Percentiles rank a stretch among this genome's conserved stretches.
Conservation (phyloP, 2,797 vertebrate genomes). For the Setipinna tenuifilis region DNA sequence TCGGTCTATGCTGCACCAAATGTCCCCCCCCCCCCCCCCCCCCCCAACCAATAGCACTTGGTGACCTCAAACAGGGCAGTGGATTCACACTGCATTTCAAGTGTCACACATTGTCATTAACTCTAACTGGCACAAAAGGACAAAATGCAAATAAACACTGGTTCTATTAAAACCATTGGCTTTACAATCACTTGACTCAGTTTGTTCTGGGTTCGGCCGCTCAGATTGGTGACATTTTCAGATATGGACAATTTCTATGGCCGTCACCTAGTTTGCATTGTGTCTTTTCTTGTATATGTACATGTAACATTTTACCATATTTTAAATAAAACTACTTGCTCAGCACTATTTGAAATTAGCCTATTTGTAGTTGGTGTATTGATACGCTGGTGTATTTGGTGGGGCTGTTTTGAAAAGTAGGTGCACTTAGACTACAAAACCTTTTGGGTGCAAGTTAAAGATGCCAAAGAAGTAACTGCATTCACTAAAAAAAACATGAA, state of each 20-base stretch:
- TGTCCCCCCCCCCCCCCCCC: no score
- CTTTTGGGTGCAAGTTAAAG: no score
- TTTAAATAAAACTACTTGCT: slow-evolving; percentile 4
- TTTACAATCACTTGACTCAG: neutral
- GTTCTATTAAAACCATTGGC: neutral
- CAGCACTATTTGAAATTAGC: neutral
- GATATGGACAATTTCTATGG: neutral
- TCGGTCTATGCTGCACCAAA: no score
- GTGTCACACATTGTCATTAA: neutral
- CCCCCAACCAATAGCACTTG: no score
- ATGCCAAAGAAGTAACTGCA: no score
- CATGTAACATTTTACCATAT: neutral
- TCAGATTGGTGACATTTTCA: neutral
- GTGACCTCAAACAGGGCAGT: no score
- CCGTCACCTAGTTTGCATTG: neutral
- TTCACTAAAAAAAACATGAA: no score
- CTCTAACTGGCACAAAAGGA: neutral
- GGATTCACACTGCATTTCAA: no score
- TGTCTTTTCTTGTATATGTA: neutral
- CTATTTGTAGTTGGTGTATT: neutral
- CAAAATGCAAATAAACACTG: neutral
- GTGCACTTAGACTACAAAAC: no score
- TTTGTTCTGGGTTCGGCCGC: neutral
- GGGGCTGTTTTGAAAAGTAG: no score
- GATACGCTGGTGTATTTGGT: no score